Conservation (phyloP, 1,140 invertebrate species). For the Drosophila nasuta region DNA sequence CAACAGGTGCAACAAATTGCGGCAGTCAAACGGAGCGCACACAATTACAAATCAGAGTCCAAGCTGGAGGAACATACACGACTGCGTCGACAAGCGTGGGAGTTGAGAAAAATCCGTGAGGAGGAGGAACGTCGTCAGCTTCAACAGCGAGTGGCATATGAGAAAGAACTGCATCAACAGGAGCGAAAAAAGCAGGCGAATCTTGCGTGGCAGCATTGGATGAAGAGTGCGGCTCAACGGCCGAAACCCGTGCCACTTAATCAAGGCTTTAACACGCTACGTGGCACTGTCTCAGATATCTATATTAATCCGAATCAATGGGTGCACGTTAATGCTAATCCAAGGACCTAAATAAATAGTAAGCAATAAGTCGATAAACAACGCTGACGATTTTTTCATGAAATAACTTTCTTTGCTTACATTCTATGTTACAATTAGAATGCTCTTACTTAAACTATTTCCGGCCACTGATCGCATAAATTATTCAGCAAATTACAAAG, state of each 20-base stretch:
- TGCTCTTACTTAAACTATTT: neutral
- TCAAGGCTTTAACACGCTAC: conserved; percentile 59
- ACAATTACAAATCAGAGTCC: neutral
- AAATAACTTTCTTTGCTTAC: conserved; percentile 1
- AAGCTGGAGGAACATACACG: neutral
- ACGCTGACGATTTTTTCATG: neutral
- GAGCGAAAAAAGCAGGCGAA: conserved; percentile 47
- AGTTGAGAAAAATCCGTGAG: conserved; percentile 46
- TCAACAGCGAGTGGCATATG: conserved; percentile 3
- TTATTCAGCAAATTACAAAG: too few relatives aligned
- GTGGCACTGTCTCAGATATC: conserved; percentile 66
- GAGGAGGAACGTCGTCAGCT: conserved; percentile 36
- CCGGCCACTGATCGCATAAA: too few relatives aligned
- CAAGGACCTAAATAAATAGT: conserved; percentile 8
- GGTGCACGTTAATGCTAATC: conserved; percentile 34
- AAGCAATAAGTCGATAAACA: conserved; percentile 12
- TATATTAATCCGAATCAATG: conserved; percentile 69
- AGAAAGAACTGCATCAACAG: conserved; percentile 10
- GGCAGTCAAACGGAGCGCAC: neutral
- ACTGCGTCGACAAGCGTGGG: conserved; percentile 46
- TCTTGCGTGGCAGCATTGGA: conserved; percentile 56
- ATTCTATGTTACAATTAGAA: too few relatives aligned
- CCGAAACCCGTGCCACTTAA: conserved; percentile 72
- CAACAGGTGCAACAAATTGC: neutral
- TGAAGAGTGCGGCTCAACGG: conserved; percentile 47